Conservation (phyloP, 2,113 vertebrate species). For the Hymenochirus boettgeri region DNA sequence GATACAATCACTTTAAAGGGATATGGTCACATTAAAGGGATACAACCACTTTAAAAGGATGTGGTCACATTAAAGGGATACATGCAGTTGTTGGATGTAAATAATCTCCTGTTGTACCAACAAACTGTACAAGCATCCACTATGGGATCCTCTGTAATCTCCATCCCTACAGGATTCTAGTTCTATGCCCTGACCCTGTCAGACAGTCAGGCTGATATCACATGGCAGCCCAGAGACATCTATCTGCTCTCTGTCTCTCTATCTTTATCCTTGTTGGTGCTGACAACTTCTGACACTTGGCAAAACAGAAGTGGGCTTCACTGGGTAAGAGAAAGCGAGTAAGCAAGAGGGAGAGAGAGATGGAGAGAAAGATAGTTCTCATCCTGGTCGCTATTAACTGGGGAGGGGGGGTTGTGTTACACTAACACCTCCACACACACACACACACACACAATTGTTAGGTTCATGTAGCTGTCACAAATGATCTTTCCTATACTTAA, state of each 20-base stretch:
- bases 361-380: not conserved
- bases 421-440: too few relatives aligned
- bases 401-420: not conserved
- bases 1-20: too few relatives aligned
- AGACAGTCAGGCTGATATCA: not conserved
- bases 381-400: not conserved
- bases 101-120: too few relatives aligned
- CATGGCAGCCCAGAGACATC: conserved; percentile 4
- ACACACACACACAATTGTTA: not conserved
- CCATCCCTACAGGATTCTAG: too few relatives aligned
- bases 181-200: too few relatives aligned
- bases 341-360: too few relatives aligned
- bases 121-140: too few relatives aligned
- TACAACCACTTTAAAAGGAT: too few relatives aligned
- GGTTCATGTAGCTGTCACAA: not conserved
- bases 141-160: too few relatives aligned
- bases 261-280: not conserved
- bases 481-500: not conserved
- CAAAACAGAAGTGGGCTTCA: not conserved
- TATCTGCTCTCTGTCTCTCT: not conserved
- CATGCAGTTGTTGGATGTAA: too few relatives aligned
- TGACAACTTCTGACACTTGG: conserved; percentile 1
- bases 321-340: not conserved
- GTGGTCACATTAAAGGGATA: too few relatives aligned
- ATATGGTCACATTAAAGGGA: too few relatives aligned